Base-by-base conservation (phyloP, 2,113 vertebrate genomes). In the Hydrolagus affinis region DNA sequence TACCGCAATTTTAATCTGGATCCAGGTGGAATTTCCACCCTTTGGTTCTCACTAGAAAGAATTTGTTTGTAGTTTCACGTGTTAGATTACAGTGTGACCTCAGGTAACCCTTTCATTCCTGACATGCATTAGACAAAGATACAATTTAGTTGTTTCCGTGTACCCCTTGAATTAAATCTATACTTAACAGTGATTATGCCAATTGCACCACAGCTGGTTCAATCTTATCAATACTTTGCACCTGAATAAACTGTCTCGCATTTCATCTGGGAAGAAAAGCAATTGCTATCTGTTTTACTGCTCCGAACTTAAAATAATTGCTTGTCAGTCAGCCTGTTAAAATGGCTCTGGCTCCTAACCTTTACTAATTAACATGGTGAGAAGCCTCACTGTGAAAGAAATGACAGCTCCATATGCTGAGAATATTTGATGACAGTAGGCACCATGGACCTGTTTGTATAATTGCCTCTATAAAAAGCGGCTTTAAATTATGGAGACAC, bases 331-430 rank as follows among this genome's bases (percentile, higher is more conserved):
- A 83, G 25, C 28, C 62, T 14, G 62, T 68, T 83, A 83, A 66
- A 83, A 66, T 83, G 78, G 78, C 28, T 83, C 28, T 10, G 15
- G 25, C 60, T 83, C 78, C 62, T 66, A 83, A 83, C 78, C 78
- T 83, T 28, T 30, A 21, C 78, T 83, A 83, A 83, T 83, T 83
- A 68, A 30, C 78, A 83, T 21, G 28, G 78, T 32, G 28, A 83
- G 78, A 64, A 66, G 23, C 28, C 78, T 68, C 60, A 83, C 25
- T 83, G 62, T 60, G 78, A 68, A 66, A 17, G 62, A 9, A 68
- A 32, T 83, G 78, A 83, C 78, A 83, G 78, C 62, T 66, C 78
- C 78, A 83, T 83, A 83, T 83, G 78, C 78, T 68, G 78, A 10
- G 60, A 66, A 30, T 83, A 83, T 66, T 68, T 83, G 78, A 83